These are phyloP conservation scores for Montipora capitata DNA, from an alignment of 92 coral and sea anemone species.

Conservation along the genomic window DNA sequence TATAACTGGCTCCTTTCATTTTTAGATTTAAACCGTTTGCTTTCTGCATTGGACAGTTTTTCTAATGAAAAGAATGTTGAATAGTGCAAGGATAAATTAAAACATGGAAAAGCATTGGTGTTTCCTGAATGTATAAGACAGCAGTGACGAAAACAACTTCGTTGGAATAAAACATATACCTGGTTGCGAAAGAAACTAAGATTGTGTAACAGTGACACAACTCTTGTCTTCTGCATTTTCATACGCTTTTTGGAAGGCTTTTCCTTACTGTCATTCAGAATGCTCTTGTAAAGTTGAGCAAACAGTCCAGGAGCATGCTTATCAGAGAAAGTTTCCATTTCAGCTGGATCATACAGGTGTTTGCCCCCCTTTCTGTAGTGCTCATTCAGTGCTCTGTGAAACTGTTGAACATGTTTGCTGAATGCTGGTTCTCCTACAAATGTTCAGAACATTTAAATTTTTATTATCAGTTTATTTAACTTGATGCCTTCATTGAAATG, in stretches of 20 bases:
- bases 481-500: neutral
- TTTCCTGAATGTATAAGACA: no score
- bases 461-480: neutral
- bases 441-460: conserved; percentile 1
- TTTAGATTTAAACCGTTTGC: neutral
- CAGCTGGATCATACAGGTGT: conserved; percentile 21
- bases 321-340: conserved; percentile 2
- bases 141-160: no score
- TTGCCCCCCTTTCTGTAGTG: conserved; percentile 1
- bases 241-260: conserved; percentile 4
- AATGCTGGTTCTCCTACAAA: neutral
- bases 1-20: neutral
- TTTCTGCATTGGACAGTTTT: conserved; percentile 28
- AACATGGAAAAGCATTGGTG: no score
- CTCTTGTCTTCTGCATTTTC: conserved; percentile 1
- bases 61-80: no score
- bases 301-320: conserved; percentile 16
- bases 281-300: conserved; percentile 4
- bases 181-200: no score
- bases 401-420: neutral
- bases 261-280: neutral
- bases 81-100: no score
- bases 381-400: conserved; percentile 4
- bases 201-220: neutral
- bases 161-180: no score